A percentile compares a stretch with the other conserved stretches of the same genome.
Conservation (phyloP, 2,888 invertebrate species). For the Parochlus steinenii region DNA sequence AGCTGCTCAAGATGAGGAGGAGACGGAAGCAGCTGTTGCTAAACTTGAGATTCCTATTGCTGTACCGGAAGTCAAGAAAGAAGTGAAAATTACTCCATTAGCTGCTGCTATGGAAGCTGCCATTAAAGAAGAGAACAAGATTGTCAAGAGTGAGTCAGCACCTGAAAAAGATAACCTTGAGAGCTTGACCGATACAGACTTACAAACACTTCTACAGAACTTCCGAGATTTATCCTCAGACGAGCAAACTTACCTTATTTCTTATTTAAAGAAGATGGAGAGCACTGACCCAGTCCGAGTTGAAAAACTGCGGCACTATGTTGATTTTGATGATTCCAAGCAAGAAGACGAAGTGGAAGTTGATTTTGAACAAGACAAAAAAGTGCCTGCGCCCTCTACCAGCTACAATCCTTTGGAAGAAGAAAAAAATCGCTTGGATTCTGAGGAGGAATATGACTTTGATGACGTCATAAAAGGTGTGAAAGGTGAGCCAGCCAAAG, state of each 20-base stretch:
- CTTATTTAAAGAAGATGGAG: conserved; percentile 66
- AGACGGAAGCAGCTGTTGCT: conserved; percentile 9
- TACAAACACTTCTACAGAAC: conserved; percentile 63
- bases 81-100: neutral
- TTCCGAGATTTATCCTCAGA: conserved; percentile 64
- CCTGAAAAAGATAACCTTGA: conserved; percentile 42
- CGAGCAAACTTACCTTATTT: conserved; percentile 68
- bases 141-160: neutral
- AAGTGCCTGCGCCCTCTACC: conserved; percentile 15
- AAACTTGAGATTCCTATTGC: neutral
- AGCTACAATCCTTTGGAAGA: conserved; percentile 14
- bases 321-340: conserved; percentile 36
- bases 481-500: too few relatives aligned
- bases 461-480: too few relatives aligned
- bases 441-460: too few relatives aligned
- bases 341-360: conserved; percentile 12
- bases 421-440: neutral
- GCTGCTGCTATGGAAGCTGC: neutral
- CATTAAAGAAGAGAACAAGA: neutral
- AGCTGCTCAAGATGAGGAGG: conserved; percentile 31
- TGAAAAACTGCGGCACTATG: conserved; percentile 57
- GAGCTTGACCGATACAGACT: conserved; percentile 59
- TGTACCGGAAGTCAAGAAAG: neutral
- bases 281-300: conserved; percentile 60
- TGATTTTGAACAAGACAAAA: neutral